Evolutionary conservation across 2,888 invertebrate genomes (phyloP), one percentile per base, ranked within the genome.

Genomic region (Drosophila pullipes): DNA sequence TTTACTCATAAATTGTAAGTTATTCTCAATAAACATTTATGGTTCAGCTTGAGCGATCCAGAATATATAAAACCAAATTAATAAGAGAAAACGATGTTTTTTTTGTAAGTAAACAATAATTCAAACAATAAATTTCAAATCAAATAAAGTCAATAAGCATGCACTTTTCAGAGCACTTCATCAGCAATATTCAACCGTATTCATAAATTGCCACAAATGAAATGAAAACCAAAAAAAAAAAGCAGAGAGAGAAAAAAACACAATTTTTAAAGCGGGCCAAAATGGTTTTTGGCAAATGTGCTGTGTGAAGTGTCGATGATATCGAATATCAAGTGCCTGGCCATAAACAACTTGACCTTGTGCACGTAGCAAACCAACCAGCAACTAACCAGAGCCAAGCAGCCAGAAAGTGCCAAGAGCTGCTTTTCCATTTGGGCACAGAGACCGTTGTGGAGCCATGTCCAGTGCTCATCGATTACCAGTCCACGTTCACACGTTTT

Each of bases 301-400:
- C 55, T 44, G 52, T 44, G 52, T 58, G 35, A 53, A 52, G 62
- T 72, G 70, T 74, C 76, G 76, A 89, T 86, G 84, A 81, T 86
- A 86, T 85, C 81, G 69, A 76, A 81, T 86, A 79, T 85, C 87
- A 85, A 85, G 89, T 89, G 89, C 47, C 78, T 74, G 84, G 71
- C 88, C 90, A 88, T 90, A 86, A 90, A 90, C 85, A 83, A 90
- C 85, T 85, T 87, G 87, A 87, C 87, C 87, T 87, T 87, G 90
- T 83, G 90, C 87, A 87, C 87, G 90, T 88, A 76, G 69, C 75
- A 52, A 52, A 41, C 41, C 37, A 30, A 52, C 39, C 31, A 16
- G 16, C 30, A 30, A 30, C 30, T 41, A 63, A 18, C 28, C 7
- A 37, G 22, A 39, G 13, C 22, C 28, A 50, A 25, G 13, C 47